phyloP scores from a whole-genome alignment of 2,797 vertebrate genomes.

The Rhabdophis nuchalis region DNA sequence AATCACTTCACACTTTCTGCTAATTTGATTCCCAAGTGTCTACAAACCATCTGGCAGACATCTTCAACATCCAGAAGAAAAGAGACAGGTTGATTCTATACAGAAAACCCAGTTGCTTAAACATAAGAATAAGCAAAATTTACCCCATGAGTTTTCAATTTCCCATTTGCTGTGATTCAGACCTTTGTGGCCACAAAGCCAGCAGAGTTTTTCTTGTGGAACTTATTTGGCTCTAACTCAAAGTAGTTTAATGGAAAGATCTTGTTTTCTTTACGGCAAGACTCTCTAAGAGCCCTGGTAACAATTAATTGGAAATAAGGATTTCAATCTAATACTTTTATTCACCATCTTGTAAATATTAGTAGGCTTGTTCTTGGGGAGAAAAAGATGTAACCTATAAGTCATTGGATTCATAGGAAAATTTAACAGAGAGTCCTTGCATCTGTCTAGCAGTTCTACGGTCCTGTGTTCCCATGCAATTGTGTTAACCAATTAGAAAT shows the following conservation, averaged over 20 bases:
- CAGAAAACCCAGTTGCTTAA: slow-evolving; percentile 1
- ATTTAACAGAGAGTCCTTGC: not conserved
- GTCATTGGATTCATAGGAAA: not conserved
- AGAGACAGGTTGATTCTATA: not conserved
- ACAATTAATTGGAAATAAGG: slow-evolving; percentile 1
- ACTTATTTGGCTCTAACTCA: not conserved
- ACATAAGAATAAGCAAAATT: not conserved
- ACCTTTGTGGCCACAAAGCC: not conserved
- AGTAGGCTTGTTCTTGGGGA: not conserved
- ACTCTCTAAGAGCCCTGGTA: not conserved
- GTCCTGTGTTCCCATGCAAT: not conserved
- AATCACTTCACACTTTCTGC: slow-evolving; percentile 16
- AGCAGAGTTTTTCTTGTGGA: not conserved
- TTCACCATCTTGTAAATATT: slow-evolving; percentile 5
- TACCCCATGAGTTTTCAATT: not conserved
- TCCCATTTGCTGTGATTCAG: not conserved
- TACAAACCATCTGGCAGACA: slow-evolving; percentile 14
- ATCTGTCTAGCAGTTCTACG: not conserved
- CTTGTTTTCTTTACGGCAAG: not conserved
- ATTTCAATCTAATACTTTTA: not conserved
- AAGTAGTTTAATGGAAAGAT: not conserved
- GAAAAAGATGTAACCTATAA: not conserved
- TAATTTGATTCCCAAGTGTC: not conserved
- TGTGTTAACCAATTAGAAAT: not conserved
- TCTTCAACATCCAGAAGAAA: not conserved